A percentile compares a stretch with the other conserved stretches of the same genome.
phyloP scores from a whole-genome alignment of 2,888 invertebrate genomes.

The Ectemnius continuus region DNA sequence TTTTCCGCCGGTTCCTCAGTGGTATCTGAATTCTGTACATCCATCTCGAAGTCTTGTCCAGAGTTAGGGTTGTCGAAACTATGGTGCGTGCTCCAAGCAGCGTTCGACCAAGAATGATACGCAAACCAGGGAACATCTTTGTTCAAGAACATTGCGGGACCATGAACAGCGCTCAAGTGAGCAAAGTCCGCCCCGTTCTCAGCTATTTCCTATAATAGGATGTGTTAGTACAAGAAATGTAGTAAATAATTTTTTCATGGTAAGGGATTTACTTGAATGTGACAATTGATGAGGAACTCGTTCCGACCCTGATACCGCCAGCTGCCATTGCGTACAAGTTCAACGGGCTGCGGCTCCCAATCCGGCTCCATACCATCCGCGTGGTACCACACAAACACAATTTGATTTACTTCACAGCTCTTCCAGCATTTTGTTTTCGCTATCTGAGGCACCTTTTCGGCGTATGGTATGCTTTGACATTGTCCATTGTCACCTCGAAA shows the following conservation, averaged over 20 bases:
- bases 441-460: slow-evolving; percentile 83
- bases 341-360: slow-evolving; percentile 83
- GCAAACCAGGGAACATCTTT: slow-evolving; percentile 56
- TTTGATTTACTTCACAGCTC: slow-evolving; percentile 84
- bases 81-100: slow-evolving; percentile 74
- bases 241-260: background rate
- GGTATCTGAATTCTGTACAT: background rate
- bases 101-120: slow-evolving; percentile 78
- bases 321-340: slow-evolving; percentile 79
- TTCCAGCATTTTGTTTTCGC: slow-evolving; percentile 86
- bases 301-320: slow-evolving; percentile 88
- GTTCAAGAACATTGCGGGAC: slow-evolving; percentile 77
- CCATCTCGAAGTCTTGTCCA: background rate
- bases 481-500: slow-evolving; percentile 87
- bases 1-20: slow-evolving; percentile 7
- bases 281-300: slow-evolving; percentile 87
- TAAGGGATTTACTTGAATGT: slow-evolving; percentile 83
- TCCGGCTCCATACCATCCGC: slow-evolving; percentile 84
- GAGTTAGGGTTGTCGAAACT: slow-evolving; percentile 1
- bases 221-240: background rate
- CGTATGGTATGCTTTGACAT: slow-evolving; percentile 87
- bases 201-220: slow-evolving; percentile 86
- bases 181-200: slow-evolving; percentile 94
- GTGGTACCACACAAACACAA: slow-evolving; percentile 91
- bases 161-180: slow-evolving; percentile 89